Percentiles rank a stretch among this genome's conserved stretches.
Evolutionary conservation across 2,888 invertebrate genomes (phyloP).

Genomic region (Celastrina argiolus): DNA sequence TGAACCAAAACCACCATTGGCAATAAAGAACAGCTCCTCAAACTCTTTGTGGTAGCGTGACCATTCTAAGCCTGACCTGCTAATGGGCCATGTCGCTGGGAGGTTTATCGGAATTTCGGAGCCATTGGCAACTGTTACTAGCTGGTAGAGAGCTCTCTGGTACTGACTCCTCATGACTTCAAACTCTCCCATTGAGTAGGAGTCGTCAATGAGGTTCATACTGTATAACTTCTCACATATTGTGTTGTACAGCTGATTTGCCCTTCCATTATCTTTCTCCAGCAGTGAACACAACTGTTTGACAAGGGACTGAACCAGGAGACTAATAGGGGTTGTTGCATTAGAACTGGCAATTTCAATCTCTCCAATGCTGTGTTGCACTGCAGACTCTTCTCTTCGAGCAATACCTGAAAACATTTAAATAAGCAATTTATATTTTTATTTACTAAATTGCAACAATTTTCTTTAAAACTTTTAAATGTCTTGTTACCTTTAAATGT

Average conservation of each 20-base stretch:
- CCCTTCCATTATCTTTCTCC: conserved; percentile 78
- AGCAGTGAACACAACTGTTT: conserved; percentile 82
- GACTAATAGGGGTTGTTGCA: conserved; percentile 79
- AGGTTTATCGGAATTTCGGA: conserved; percentile 70
- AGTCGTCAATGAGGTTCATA: conserved; percentile 84
- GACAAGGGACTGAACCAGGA: conserved; percentile 83
- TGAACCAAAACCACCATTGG: conserved; percentile 86
- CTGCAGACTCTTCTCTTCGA: conserved; percentile 50
- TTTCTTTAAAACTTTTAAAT: neutral
- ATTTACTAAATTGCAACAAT: neutral
- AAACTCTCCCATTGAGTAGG: conserved; percentile 83
- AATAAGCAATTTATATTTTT: conserved; percentile 5
- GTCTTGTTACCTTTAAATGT: neutral
- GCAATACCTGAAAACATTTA: conserved; percentile 52
- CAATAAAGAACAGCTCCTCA: conserved; percentile 82
- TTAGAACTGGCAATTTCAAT: conserved; percentile 59
- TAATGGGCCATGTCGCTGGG: conserved; percentile 73
- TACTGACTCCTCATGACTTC: conserved; percentile 83
- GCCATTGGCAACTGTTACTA: conserved; percentile 79
- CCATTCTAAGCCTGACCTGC: conserved; percentile 75
- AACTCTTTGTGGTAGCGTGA: conserved; percentile 84
- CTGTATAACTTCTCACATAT: conserved; percentile 83
- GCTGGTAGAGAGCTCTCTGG: conserved; percentile 80
- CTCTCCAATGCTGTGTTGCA: conserved; percentile 58
- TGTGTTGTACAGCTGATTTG: conserved; percentile 79